Evolutionary conservation across 2,888 invertebrate genomes (phyloP), one percentile per base, ranked within the genome.

Genomic region (Xanthorhoe spadicearia): DNA sequence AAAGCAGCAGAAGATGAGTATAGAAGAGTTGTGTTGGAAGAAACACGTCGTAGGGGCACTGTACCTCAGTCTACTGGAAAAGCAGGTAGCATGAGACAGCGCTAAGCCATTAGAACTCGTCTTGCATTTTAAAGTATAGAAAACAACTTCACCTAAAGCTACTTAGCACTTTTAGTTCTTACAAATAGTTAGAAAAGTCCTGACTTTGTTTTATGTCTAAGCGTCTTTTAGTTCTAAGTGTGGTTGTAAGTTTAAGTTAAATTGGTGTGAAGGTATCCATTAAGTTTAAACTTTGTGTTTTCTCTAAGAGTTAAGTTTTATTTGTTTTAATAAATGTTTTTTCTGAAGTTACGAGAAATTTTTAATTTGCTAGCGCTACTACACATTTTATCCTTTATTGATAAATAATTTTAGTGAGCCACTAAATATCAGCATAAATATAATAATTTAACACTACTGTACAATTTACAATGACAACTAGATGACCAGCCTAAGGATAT

Each of bases 1-100:
- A 75, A 67, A 62, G 55, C 65, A 1, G 86, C 88, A 13, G 93
- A 93, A 72, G 83, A 88, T 1, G 93, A 93, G 69, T 94, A 91
- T 68, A 89, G 83, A 73, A 86, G 83, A 46, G 85, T 85, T 13
- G 87, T 94, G n/a, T 59, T 67, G 13, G 80, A 83, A 28, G 81
- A 84, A 78, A 68, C 75, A 17, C 74, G 74, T 28, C 74, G 73
- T 32, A 55, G 64, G 48, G 79, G 75, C 10, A 66, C 65, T 17
- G 32, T 60, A 2, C 52, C 71, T 23, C 64, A 60, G 56, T 18
- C 56, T 46, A 23, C 53, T 18, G 55, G 61, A 0, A 59, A 50
- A 54, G n/a, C 32, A 35, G 38, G 55, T 38, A 15, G 1, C 2
- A 67, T 67, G 59, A 51, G 66, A 56, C 58, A 63, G 8, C 66